Evolutionary conservation across 2,888 invertebrate genomes (phyloP), one percentile per base, ranked within the genome.

Genomic region (Drosophila falleni): DNA sequence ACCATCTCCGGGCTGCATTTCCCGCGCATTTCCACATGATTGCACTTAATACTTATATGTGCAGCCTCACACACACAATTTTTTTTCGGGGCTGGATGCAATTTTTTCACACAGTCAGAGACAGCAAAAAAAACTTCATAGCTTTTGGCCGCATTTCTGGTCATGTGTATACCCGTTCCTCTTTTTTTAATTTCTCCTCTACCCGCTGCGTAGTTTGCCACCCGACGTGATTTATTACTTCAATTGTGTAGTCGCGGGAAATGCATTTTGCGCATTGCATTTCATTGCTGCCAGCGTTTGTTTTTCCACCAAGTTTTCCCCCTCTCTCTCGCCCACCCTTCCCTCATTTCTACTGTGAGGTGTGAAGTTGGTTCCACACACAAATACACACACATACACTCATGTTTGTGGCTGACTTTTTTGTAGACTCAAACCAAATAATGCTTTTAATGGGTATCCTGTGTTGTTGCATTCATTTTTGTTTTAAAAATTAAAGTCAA

Each of bases 221-320:
- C 61, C 74, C 61, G 51, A 46, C 81, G 80, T 87, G 86, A 87
- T 87, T 89, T 87, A 87, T 87, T 87, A 87, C 82, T 87, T 89
- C 86, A 86, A 86, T 86, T 86, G 89, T 86, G 78, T 86, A 89
- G 84, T 88, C 80, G 86, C 84, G 78, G 78, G 78, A 86, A 84
- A 89, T 89, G 81, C 84, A 87, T 84, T 84, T 84, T 87, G 85
- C 82, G 86, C 88, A 83, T 78, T 88, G 83, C 88, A 84, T 87
- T 87, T 87, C 88, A 84, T 87, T 78, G 84, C 84, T 82, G 71
- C 41, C 71, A 72, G 80, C 88, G 78, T 85, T 84, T 85, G 87
- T 87, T 87, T 85, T 78, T 66, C 44, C 55, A 44, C 49, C 70
- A 56, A 65, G 19, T 10, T 31, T 46, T 33, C 29, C 47, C 54